Evolutionary conservation across 2,888 invertebrate species (phyloP).

Genomic region (Andrena bucephala): DNA sequence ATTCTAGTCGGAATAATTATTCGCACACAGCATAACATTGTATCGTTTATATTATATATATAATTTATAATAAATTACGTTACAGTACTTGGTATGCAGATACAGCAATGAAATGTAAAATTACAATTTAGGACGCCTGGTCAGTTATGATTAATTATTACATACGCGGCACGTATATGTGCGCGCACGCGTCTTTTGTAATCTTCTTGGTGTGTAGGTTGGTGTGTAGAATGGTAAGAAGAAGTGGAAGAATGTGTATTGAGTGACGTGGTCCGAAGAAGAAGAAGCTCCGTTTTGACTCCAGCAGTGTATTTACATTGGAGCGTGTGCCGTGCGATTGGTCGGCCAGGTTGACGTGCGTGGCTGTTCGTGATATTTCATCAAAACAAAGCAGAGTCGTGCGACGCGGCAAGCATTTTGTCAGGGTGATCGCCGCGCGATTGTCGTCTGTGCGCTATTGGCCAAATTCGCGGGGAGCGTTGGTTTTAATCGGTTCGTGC

Average conservation of each 20-base stretch:
- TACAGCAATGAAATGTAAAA: no score
- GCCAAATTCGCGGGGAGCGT: constrained; percentile 21
- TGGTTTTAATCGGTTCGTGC: constrained; percentile 1
- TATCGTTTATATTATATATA: no score
- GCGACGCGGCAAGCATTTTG: constrained; percentile 74
- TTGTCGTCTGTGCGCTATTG: constrained; percentile 59
- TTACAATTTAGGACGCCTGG: no score
- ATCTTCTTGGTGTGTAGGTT: no score
- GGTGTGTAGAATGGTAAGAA: no score
- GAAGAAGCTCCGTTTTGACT: constrained; percentile 54
- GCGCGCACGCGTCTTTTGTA: no score
- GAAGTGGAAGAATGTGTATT: constrained; percentile 4
- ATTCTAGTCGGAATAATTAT: no score
- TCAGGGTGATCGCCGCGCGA: constrained; percentile 73
- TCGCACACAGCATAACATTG: no score
- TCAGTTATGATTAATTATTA: no score
- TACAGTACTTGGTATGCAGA: no score
- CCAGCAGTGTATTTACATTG: constrained; percentile 71
- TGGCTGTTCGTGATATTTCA: constrained; percentile 78
- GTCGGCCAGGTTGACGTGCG: constrained; percentile 71
- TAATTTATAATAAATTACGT: no score
- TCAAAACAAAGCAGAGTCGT: constrained; percentile 82
- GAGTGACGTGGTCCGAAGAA: constrained; percentile 47
- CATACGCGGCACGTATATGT: no score
- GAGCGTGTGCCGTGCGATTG: constrained; percentile 70